Base-by-base conservation (phyloP, 2,888 invertebrate species). In the Rotaria macrura region DNA sequence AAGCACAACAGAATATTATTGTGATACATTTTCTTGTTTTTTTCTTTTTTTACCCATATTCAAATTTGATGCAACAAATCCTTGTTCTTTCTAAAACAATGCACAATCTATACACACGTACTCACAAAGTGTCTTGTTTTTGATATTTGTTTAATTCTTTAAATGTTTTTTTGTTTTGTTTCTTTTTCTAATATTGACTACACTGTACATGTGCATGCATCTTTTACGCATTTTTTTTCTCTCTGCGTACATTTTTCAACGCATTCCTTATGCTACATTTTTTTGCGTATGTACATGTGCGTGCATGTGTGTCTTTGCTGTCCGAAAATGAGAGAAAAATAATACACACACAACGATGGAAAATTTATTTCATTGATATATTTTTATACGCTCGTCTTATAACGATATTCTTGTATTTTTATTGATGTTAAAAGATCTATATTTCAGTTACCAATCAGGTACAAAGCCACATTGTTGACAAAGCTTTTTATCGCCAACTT, bases 401-500 rank as follows among this genome's bases (percentile, higher is more conserved):
- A 47, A 47, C 47, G 9, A 47, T 47, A 47, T 47, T 47, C 47
- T 47, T 47, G 14, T 47, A 47, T 12, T 47, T n/a, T 47, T 47
- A 47, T 47, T 47, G 47, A 47, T 47, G 14, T 47, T 47, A 47
- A 47, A 12, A 47, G 9, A 47, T 4, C 14, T 47, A 9, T 47
- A 7, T 23, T 38, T 29, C 0, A 14, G 0, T 87, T 86, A 89
- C 86, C 89, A 89, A 85, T 89, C 89, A 17, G 89, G 89, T 54
- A 88, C 88, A 89, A 89, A 89, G 9, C 89, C 89, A 87, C 89
- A 89, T n/a, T 87, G 87, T 25, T 89, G 89, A 86, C 89, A 89
- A 9, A 89, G 87, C 86, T 88, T 89, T 83, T 85, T 87, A 10
- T 87, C 87, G 3, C 23, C 20, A 9, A 74, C 7, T 43, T 86